Conservation (phyloP, 2,888 invertebrate species). For the Dicyrtomina minuta region DNA sequence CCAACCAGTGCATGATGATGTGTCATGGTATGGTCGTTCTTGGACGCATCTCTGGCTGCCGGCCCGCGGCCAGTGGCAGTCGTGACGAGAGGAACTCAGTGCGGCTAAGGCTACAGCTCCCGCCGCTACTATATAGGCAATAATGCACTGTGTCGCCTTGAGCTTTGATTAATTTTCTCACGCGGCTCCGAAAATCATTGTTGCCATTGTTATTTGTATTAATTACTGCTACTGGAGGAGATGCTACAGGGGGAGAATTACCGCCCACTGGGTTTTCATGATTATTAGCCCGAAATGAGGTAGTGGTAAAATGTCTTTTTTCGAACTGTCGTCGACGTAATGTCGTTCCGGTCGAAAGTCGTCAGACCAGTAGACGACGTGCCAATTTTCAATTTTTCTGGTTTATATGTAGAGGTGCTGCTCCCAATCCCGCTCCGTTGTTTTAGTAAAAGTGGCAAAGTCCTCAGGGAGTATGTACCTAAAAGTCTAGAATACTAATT, state of each 20-base stretch:
- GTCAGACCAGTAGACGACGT: no score
- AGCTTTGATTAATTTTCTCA: constrained; percentile 49
- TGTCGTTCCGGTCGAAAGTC: no score
- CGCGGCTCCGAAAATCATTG: constrained; percentile 22
- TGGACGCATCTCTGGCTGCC: no score
- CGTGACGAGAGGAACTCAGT: constrained; percentile 50
- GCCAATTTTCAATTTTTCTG: neutral
- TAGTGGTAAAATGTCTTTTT: no score
- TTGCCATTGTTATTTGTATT: neutral
- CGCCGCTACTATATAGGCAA: constrained; percentile 51
- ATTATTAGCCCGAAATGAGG: neutral
- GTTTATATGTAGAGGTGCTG: neutral
- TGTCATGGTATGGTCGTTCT: neutral
- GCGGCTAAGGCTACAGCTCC: constrained; percentile 52
- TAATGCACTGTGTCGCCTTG: constrained; percentile 52
- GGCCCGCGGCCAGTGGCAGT: constrained; percentile 29
- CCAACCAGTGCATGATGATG: no score
- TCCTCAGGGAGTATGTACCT: constrained; percentile 51
- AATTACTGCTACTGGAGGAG: neutral
- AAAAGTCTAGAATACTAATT: constrained; percentile 50
- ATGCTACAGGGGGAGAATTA: neutral
- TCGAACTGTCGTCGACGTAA: no score
- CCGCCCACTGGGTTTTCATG: neutral
- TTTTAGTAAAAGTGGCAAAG: constrained; percentile 44
- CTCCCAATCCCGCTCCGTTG: constrained; percentile 45